These are phyloP conservation scores for Acrocyrtus sp. DNA, from an alignment of 2,888 invertebrate genomes.

Conservation along the genomic window DNA sequence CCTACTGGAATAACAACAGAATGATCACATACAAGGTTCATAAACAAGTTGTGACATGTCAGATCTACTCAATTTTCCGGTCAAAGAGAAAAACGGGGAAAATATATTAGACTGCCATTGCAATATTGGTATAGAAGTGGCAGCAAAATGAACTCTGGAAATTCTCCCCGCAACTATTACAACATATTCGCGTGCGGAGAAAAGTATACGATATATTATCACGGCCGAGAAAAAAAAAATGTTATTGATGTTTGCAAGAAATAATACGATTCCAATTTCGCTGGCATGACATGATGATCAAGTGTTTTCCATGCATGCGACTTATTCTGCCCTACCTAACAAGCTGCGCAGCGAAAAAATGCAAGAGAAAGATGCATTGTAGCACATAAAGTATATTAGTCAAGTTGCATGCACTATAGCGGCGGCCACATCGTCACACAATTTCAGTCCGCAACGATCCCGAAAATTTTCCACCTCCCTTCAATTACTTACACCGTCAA, in stretches of 20 bases:
- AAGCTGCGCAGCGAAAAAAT: background rate
- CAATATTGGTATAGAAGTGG: background rate
- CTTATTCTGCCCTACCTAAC: background rate
- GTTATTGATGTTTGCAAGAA: conserved; percentile 7
- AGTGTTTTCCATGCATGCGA: conserved; percentile 3
- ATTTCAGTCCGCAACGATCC: conserved; percentile 23
- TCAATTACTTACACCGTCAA: conserved; percentile 57
- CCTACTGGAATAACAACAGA: background rate
- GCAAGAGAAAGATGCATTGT: too few species aligned
- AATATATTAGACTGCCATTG: background rate
- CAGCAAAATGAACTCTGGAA: too few species aligned
- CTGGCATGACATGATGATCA: conserved; percentile 22
- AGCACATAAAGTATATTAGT: too few species aligned
- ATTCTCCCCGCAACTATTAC: too few species aligned
- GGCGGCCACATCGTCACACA: conserved; percentile 9
- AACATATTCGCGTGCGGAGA: background rate
- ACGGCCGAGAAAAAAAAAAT: background rate
- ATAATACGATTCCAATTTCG: conserved; percentile 7
- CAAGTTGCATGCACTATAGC: too few species aligned
- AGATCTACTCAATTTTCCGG: conserved; percentile 31
- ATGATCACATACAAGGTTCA: background rate
- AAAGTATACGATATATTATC: background rate
- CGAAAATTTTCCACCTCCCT: conserved; percentile 37
- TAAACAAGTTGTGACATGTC: conserved; percentile 11
- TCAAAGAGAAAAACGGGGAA: conserved; percentile 4